These are phyloP conservation scores for Hylomyscus alleni DNA, from an alignment of 2,797 vertebrate species.

Conservation along the genomic window DNA sequence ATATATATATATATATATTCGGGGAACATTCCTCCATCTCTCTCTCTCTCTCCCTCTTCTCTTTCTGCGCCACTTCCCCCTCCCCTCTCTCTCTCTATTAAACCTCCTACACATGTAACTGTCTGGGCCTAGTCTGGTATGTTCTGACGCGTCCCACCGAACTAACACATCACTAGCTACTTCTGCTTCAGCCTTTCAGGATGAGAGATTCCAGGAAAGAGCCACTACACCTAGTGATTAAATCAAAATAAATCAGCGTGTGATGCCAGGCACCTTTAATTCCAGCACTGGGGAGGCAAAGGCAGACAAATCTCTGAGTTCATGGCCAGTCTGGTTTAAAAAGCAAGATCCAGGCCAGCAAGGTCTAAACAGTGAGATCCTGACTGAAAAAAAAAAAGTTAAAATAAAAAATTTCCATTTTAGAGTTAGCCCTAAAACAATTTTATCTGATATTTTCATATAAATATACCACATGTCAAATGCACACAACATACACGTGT, in stretches of 20 bases:
- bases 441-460: background rate
- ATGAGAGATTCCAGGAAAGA: background rate
- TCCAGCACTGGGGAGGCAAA: background rate
- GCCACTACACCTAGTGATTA: background rate
- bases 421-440: background rate
- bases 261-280: background rate
- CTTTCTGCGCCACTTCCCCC: too few species aligned
- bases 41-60: too few species aligned
- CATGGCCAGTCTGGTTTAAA: background rate
- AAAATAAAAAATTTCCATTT: conserved; percentile 10
- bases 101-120: too few species aligned
- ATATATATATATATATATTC: too few species aligned
- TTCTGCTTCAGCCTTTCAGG: background rate
- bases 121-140: too few species aligned
- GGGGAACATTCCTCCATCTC: too few species aligned
- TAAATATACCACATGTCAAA: background rate
- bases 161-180: too few species aligned
- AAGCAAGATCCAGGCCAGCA: background rate
- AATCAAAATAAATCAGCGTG: background rate
- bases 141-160: too few species aligned
- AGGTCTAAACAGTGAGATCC: background rate
- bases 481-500: background rate
- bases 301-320: background rate
- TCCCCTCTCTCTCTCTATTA: too few species aligned
- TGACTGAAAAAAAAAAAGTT: background rate